Percentiles rank a stretch among this genome's conserved stretches.
Conservation (phyloP, 2,888 invertebrate species). For the Orthosia incerta region DNA sequence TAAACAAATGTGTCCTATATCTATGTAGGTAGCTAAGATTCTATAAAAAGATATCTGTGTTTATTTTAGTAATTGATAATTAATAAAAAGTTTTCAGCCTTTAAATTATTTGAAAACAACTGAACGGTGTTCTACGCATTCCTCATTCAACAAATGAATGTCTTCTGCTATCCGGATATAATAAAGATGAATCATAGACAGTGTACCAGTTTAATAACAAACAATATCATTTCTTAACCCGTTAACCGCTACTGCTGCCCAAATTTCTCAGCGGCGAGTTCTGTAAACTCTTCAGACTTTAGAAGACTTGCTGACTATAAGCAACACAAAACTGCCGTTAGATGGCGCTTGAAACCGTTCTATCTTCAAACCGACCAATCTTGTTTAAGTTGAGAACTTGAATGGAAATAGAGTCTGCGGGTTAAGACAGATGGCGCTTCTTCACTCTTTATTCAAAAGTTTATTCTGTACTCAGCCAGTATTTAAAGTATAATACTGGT, state of each 20-base stretch:
- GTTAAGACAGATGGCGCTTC: slow-evolving; percentile 42
- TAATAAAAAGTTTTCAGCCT: not conserved
- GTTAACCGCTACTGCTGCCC: slow-evolving; percentile 5
- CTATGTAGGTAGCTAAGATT: not conserved
- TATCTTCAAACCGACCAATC: not conserved
- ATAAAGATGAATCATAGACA: slow-evolving; percentile 5
- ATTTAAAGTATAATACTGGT: not conserved
- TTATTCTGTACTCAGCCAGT: not conserved
- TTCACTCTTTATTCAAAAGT: slow-evolving; percentile 10
- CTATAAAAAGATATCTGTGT: not conserved
- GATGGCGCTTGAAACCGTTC: slow-evolving; percentile 52
- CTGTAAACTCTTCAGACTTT: slow-evolving; percentile 30
- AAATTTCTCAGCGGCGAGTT: slow-evolving; percentile 18
- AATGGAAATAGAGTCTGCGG: not conserved
- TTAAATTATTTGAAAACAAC: not conserved
- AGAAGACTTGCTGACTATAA: slow-evolving; percentile 10
- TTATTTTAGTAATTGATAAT: not conserved
- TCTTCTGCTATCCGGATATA: not conserved
- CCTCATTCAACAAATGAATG: not conserved
- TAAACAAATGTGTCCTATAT: not conserved
- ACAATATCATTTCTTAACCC: slow-evolving; percentile 10
- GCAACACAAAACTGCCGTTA: slow-evolving; percentile 20
- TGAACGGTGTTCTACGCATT: not conserved
- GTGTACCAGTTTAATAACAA: slow-evolving; percentile 1
- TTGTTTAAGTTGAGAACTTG: slow-evolving; percentile 31